Conservation (phyloP, 1,140 invertebrate genomes). For the Philopotamus ludificatus region DNA sequence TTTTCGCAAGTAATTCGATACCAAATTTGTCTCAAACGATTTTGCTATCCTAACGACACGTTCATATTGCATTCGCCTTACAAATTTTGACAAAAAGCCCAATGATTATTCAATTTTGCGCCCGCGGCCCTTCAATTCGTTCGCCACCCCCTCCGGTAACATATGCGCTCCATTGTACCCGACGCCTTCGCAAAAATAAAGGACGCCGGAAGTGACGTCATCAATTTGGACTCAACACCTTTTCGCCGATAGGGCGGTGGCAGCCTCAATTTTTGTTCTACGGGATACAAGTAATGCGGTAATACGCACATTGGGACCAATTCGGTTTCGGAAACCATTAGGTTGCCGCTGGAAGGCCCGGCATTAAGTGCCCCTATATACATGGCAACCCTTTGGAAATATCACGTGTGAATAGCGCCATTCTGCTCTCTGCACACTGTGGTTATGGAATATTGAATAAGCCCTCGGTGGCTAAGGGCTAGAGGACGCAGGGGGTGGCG, state of each 20-base stretch:
- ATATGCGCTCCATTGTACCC: too few relatives aligned
- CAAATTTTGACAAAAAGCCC: too few relatives aligned
- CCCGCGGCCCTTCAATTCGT: too few relatives aligned
- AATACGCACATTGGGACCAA: not conserved
- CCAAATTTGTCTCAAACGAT: too few relatives aligned
- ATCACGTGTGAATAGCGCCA: constrained; percentile 19
- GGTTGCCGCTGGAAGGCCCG: not conserved
- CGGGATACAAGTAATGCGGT: not conserved
- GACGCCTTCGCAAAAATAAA: too few relatives aligned
- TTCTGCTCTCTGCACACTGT: not conserved
- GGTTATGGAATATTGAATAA: constrained; percentile 14
- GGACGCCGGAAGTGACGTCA: not conserved
- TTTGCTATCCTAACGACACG: too few relatives aligned
- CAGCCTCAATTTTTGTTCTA: not conserved
- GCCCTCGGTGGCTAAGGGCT: not conserved
- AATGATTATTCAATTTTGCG: too few relatives aligned
- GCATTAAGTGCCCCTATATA: constrained; percentile 19
- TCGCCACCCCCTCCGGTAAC: too few relatives aligned
- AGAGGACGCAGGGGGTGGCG: not conserved
- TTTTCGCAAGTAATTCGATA: too few relatives aligned
- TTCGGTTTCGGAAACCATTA: not conserved
- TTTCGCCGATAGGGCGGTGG: not conserved
- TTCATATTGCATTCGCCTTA: too few relatives aligned
- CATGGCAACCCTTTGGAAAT: constrained; percentile 22
- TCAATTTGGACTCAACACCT: not conserved